These are phyloP conservation scores for Willisornis vidua DNA, from an alignment of 2,113 vertebrate genomes.

Conservation along the genomic window DNA sequence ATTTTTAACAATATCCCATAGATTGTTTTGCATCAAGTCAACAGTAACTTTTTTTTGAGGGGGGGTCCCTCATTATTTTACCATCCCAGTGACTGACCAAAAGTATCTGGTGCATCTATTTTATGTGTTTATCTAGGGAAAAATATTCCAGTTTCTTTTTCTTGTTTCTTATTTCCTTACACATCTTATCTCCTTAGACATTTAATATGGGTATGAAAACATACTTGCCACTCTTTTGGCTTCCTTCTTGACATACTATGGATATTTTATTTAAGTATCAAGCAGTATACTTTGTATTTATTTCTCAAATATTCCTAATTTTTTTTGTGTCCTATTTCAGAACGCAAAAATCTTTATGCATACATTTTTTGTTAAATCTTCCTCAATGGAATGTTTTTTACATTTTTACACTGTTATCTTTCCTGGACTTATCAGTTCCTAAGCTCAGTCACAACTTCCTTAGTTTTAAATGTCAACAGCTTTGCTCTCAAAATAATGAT, in stretches of 20 bases:
- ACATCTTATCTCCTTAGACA: background rate
- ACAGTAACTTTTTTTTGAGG: background rate
- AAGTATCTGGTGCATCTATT: background rate
- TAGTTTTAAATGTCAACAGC: background rate
- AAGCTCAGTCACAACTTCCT: background rate
- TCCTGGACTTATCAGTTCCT: background rate
- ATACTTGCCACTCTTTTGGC: background rate
- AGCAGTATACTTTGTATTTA: background rate
- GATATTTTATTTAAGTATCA: background rate
- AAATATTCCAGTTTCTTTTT: background rate
- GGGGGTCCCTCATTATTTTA: background rate
- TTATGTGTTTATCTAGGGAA: background rate
- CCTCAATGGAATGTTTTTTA: background rate
- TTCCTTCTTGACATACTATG: background rate
- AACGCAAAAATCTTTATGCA: background rate
- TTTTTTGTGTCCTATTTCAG: background rate
- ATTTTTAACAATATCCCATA: background rate
- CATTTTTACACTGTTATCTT: background rate
- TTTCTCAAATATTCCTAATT: background rate
- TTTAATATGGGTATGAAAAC: background rate
- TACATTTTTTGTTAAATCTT: background rate
- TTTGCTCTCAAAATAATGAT: background rate
- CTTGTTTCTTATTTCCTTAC: background rate
- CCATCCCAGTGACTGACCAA: background rate
- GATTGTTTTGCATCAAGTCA: background rate